Evolutionary conservation across 2,113 vertebrate genomes (phyloP).

Genomic region (Oxyruncus cristatus): DNA sequence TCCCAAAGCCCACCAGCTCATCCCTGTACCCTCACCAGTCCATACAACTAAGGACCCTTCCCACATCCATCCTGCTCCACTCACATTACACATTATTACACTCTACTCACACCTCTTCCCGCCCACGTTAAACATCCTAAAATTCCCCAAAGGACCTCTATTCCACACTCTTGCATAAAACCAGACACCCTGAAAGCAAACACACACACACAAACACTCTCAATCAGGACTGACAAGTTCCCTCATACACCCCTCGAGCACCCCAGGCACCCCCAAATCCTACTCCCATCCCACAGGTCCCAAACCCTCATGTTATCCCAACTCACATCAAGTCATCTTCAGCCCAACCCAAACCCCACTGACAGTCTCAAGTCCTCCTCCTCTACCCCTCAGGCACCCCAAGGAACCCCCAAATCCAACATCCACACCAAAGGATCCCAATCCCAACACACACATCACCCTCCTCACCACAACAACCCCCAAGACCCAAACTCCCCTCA

Average conservation of each 20-base stretch:
- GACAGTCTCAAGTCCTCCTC: not conserved
- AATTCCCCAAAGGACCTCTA: accelerated
- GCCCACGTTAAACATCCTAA: accelerated
- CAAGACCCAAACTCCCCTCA: not conserved
- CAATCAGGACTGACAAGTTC: not conserved
- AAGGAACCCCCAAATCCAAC: not conserved
- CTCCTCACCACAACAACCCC: not conserved
- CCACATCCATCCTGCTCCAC: not conserved
- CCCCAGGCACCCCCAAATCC: not conserved
- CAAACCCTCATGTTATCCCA: not conserved
- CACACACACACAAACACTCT: not conserved
- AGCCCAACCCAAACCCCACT: not conserved
- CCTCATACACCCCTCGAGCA: too few relatives aligned
- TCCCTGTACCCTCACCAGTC: not conserved
- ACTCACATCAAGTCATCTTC: not conserved
- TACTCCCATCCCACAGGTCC: accelerated
- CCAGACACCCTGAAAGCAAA: not conserved
- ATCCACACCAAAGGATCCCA: accelerated
- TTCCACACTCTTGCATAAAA: not conserved
- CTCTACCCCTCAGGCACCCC: not conserved
- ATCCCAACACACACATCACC: not conserved
- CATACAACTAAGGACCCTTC: not conserved
- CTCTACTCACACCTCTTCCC: not conserved
- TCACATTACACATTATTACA: accelerated
- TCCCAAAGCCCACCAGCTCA: not conserved